Evolutionary conservation across 2,113 vertebrate species (phyloP).

Genomic region (Rhinogobius similis): DNA sequence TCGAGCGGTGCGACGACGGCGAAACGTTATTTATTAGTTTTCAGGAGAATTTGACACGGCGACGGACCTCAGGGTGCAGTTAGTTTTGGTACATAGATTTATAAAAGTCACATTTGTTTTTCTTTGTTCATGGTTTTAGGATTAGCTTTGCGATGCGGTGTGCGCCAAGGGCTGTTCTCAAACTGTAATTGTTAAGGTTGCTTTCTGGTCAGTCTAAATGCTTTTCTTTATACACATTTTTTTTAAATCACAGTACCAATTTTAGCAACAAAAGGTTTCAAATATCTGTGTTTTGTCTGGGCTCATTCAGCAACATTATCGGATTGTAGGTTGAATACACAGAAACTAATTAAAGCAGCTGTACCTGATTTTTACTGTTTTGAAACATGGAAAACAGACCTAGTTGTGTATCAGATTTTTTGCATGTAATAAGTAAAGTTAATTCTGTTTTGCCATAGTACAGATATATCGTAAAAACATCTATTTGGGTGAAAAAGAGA

Average conservation of each 20-base stretch:
- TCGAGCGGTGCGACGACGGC: background rate
- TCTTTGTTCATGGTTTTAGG: background rate
- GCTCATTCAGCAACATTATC: too few relatives aligned
- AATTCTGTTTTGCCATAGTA: too few relatives aligned
- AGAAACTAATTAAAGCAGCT: too few relatives aligned
- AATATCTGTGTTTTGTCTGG: background rate
- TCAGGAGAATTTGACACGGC: constrained; percentile 2
- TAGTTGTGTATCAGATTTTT: too few relatives aligned
- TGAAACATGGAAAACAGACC: too few relatives aligned
- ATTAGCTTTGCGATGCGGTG: background rate
- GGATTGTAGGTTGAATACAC: too few relatives aligned
- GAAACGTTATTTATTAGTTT: constrained; percentile 7
- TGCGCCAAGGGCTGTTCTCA: background rate
- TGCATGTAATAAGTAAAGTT: too few relatives aligned
- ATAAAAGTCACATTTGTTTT: constrained; percentile 2
- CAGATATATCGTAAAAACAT: too few relatives aligned
- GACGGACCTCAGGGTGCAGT: background rate
- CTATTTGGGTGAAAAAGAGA: too few relatives aligned
- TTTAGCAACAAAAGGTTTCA: too few relatives aligned
- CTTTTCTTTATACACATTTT: background rate
- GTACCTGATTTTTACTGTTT: too few relatives aligned
- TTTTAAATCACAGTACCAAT: too few relatives aligned
- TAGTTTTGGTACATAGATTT: background rate
- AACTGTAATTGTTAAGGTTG: background rate
- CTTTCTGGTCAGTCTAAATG: background rate